Conservation (phyloP, 2,888 invertebrate genomes). For the Pachymerium ferrugineum region DNA sequence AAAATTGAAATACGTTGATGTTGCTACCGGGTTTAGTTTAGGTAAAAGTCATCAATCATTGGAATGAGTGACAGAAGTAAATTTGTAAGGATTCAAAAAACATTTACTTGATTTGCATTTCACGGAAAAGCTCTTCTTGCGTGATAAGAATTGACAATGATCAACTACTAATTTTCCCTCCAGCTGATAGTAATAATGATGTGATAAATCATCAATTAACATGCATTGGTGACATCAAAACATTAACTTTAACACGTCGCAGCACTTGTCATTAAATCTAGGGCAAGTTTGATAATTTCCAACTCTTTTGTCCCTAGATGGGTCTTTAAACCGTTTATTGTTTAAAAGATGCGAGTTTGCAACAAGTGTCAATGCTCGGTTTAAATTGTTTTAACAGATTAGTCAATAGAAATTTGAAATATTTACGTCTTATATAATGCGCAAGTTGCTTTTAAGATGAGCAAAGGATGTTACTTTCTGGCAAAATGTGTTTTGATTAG, state of each 20-base stretch:
- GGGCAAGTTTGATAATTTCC: too few species aligned
- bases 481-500: too few species aligned
- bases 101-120: neutral
- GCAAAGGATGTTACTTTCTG: too few species aligned
- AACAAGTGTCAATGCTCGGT: too few species aligned
- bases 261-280: too few species aligned
- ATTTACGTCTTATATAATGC: too few species aligned
- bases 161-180: neutral
- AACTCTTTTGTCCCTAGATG: neutral
- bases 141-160: neutral
- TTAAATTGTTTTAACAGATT: too few species aligned
- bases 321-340: neutral
- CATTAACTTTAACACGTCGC: neutral
- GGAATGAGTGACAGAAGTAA: neutral
- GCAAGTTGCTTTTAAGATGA: too few species aligned
- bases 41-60: neutral
- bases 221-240: neutral
- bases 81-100: neutral
- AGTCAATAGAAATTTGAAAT: too few species aligned
- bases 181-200: neutral
- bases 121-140: neutral
- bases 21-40: neutral
- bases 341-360: too few species aligned
- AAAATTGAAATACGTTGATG: neutral
- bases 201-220: conserved; percentile 12